A percentile compares a stretch with the other conserved stretches of the same genome.
These are phyloP conservation scores for Hymenochirus boettgeri DNA, from an alignment of 2,113 vertebrate species.

Conservation along the genomic window DNA sequence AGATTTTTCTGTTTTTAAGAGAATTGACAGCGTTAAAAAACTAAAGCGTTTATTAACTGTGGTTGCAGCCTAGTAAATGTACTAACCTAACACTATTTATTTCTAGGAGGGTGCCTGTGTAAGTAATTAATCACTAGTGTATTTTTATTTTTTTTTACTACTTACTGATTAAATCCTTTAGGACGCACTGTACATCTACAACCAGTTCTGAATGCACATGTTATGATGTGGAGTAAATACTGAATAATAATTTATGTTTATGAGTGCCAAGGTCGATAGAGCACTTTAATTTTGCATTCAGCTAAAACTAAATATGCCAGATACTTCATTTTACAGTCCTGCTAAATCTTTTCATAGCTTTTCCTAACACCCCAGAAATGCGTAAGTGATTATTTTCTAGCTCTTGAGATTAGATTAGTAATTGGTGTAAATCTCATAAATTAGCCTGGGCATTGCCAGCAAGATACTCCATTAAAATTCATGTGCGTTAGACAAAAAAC, in stretches of 20 bases:
- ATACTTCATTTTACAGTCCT: slow-evolving; percentile 55
- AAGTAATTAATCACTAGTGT: too few species aligned
- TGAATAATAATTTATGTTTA: slow-evolving; percentile 55
- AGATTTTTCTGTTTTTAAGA: too few species aligned
- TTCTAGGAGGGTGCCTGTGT: too few species aligned
- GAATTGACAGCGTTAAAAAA: too few species aligned
- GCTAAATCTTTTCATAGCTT: slow-evolving; percentile 55
- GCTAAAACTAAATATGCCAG: slow-evolving; percentile 50
- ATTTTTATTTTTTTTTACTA: too few species aligned
- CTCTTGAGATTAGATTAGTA: slow-evolving; percentile 51
- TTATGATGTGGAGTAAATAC: slow-evolving; percentile 49
- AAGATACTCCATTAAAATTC: slow-evolving; percentile 56
- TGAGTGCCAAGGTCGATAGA: slow-evolving; percentile 53
- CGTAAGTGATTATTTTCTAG: slow-evolving; percentile 51
- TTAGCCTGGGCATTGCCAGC: slow-evolving; percentile 50
- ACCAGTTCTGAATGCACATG: slow-evolving; percentile 49
- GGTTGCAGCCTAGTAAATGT: too few species aligned
- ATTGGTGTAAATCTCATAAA: slow-evolving; percentile 60
- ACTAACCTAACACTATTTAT: too few species aligned
- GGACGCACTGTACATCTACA: too few species aligned
- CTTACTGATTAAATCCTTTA: too few species aligned
- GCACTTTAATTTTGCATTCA: slow-evolving; percentile 52
- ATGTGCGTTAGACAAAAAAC: slow-evolving; percentile 47
- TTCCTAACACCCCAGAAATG: slow-evolving; percentile 49
- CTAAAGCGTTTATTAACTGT: too few species aligned